Conservation (phyloP, 2,113 vertebrate species). For the Planiliza haematocheilus region DNA sequence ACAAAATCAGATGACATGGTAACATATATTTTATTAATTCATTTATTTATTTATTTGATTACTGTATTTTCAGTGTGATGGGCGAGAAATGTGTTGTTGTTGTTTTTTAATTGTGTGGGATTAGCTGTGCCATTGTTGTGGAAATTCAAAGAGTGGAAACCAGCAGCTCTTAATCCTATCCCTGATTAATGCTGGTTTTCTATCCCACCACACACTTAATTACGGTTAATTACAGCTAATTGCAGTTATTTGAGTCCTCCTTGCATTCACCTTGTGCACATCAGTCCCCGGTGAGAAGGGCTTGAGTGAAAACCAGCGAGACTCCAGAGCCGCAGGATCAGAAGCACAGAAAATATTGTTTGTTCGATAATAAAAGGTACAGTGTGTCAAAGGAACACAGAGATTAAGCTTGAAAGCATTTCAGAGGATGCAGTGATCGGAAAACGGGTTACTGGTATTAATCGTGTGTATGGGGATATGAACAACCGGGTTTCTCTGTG, state of each 20-base stretch:
- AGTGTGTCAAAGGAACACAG: too few relatives aligned
- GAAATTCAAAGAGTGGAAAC: background rate
- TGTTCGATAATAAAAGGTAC: background rate
- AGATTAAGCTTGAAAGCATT: too few relatives aligned
- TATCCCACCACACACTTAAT: constrained; percentile 33
- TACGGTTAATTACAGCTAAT: constrained; percentile 49
- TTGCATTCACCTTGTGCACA: constrained; percentile 32
- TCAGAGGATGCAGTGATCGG: too few relatives aligned
- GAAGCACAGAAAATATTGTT: background rate
- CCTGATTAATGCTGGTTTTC: constrained; percentile 27
- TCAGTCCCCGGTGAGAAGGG: constrained; percentile 9
- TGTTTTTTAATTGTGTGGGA: constrained; percentile 7
- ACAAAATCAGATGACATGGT: background rate
- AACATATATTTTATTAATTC: too few relatives aligned
- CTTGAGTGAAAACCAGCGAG: constrained; percentile 12
- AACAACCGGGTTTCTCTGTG: too few relatives aligned
- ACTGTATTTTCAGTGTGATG: background rate
- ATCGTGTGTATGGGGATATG: too few relatives aligned
- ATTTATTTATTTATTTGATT: background rate
- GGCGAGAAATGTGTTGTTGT: background rate
- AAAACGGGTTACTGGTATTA: too few relatives aligned
- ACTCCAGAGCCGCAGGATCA: background rate
- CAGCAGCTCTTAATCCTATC: constrained; percentile 15
- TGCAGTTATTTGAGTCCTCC: constrained; percentile 51
- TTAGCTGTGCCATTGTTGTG: background rate